Evolutionary conservation across 2,888 invertebrate genomes (phyloP).

Genomic region (Aporophyla nigra): DNA sequence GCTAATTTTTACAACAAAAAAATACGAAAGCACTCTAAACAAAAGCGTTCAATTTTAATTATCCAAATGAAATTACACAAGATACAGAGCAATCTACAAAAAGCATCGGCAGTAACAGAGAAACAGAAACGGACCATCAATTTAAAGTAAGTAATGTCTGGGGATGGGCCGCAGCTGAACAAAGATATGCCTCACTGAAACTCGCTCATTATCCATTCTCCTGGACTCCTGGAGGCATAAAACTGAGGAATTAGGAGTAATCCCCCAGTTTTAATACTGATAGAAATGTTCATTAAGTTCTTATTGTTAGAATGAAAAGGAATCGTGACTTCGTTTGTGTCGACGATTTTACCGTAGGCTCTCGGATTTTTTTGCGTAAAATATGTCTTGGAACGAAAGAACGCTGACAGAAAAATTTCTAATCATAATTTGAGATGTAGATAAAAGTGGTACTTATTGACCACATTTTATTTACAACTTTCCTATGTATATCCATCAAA

Average conservation of each 20-base stretch:
- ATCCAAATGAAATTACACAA: slow-evolving; percentile 32
- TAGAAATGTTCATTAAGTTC: slow-evolving; percentile 56
- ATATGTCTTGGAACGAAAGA: not conserved
- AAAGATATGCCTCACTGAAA: slow-evolving; percentile 54
- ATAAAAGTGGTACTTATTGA: not conserved
- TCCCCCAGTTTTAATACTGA: slow-evolving; percentile 50
- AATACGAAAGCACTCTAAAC: not conserved
- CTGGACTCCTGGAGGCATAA: slow-evolving; percentile 49
- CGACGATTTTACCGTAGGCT: not conserved
- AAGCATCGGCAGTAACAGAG: slow-evolving; percentile 40
- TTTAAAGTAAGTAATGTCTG: slow-evolving; percentile 60
- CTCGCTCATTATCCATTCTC: slow-evolving; percentile 59
- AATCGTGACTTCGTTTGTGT: slow-evolving; percentile 17
- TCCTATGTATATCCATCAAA: too few species aligned
- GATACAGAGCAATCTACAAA: slow-evolving; percentile 47
- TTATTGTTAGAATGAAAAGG: slow-evolving; percentile 39
- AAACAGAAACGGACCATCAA: slow-evolving; percentile 51
- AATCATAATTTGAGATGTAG: not conserved
- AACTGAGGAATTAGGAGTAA: slow-evolving; percentile 52
- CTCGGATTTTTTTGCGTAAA: not conserved
- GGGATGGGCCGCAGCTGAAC: slow-evolving; percentile 58
- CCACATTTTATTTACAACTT: not conserved
- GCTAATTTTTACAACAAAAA: not conserved
- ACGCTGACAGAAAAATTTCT: too few species aligned
- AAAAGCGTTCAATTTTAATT: slow-evolving; percentile 34